A percentile compares a stretch with the other conserved stretches of the same genome.
These are phyloP conservation scores for Caenorhabditis drosophilae DNA, from an alignment of 2,888 invertebrate genomes.

Conservation along the genomic window DNA sequence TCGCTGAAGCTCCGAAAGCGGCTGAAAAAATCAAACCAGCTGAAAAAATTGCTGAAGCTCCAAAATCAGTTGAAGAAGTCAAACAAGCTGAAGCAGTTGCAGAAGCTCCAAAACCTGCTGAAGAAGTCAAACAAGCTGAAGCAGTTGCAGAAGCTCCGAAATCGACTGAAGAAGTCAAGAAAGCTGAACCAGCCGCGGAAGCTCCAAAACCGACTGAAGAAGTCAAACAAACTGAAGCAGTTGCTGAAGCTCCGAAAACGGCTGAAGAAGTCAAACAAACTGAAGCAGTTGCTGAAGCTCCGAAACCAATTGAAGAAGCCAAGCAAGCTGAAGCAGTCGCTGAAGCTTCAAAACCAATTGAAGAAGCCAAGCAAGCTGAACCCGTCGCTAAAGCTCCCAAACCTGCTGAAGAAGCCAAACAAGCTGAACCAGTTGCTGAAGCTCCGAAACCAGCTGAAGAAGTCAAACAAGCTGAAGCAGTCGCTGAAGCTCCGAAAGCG, in stretches of 20 bases:
- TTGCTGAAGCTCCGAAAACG: background rate
- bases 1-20: background rate
- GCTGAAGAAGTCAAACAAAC: background rate
- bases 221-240: background rate
- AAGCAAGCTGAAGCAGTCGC: background rate
- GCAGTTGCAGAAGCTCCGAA: background rate
- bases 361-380: conserved; percentile 7
- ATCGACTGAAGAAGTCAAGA: background rate
- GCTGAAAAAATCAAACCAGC: background rate
- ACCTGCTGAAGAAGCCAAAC: background rate
- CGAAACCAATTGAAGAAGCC: background rate
- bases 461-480: conserved; percentile 7
- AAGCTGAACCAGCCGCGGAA: background rate
- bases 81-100: conserved; percentile 8
- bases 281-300: background rate
- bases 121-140: conserved; percentile 2
- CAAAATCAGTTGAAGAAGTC: conserved; percentile 1
- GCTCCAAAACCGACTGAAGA: conserved; percentile 3
- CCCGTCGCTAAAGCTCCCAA: conserved; percentile 1
- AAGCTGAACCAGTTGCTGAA: conserved; percentile 8
- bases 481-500: background rate
- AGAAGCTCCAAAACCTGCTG: conserved; percentile 5
- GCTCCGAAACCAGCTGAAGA: conserved; percentile 6
- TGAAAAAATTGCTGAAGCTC: background rate
- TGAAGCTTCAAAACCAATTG: conserved; percentile 3